phyloP scores from a whole-genome alignment of 2,797 vertebrate species.

The Manis crassicaudata region DNA sequence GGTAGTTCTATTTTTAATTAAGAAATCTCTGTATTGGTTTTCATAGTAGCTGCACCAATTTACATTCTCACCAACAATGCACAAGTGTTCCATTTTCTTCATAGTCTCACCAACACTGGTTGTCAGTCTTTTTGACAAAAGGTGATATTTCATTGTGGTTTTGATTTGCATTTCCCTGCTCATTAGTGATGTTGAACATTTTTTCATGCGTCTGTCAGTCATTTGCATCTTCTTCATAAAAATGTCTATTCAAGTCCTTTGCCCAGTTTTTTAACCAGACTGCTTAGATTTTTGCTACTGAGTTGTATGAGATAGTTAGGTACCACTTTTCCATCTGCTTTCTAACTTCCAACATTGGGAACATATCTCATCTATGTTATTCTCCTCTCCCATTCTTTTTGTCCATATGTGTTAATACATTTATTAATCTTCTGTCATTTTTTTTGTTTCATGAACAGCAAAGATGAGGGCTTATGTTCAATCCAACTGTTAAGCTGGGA shows the following conservation, averaged over 20 bases:
- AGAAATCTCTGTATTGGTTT: neutral
- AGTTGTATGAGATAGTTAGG: neutral
- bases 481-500: neutral
- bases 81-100: neutral
- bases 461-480: slow-evolving; percentile 20
- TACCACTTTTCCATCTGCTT: neutral
- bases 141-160: neutral
- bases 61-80: neutral
- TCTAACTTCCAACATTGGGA: neutral
- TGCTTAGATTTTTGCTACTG: neutral
- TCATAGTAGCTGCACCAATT: neutral
- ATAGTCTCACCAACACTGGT: neutral
- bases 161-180: neutral
- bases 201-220: neutral
- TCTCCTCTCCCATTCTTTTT: neutral
- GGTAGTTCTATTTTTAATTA: neutral
- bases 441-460: neutral
- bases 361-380: neutral
- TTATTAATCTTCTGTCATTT: neutral
- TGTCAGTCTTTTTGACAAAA: neutral
- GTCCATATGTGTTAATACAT: neutral
- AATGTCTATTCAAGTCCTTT: neutral
- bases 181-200: neutral
- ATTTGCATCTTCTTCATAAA: neutral
- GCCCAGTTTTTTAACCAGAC: neutral